phyloP scores from a whole-genome alignment of 2,888 invertebrate species.

The Ennomos quercinarius region DNA sequence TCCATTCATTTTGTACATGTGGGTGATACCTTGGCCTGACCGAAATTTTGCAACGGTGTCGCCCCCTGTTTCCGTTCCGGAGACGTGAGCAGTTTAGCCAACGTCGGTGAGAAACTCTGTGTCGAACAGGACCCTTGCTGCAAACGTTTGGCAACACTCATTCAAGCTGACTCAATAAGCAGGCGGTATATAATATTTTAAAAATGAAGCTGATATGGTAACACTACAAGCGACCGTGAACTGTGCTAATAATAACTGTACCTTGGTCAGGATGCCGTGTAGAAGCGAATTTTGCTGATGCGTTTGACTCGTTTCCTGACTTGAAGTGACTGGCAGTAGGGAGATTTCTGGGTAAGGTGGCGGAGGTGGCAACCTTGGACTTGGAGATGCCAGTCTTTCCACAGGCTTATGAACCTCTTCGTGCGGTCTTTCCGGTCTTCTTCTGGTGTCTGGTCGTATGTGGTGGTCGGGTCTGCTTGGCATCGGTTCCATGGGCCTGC shows the following conservation, averaged over 20 bases:
- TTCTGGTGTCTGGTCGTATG: slow-evolving; percentile 60
- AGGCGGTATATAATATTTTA: slow-evolving; percentile 37
- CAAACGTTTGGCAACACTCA: slow-evolving; percentile 83
- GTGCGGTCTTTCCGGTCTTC: slow-evolving; percentile 56
- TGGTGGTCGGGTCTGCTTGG: slow-evolving; percentile 67
- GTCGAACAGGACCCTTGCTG: slow-evolving; percentile 84
- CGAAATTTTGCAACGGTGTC: slow-evolving; percentile 78
- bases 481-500: slow-evolving; percentile 64
- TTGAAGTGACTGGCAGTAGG: slow-evolving; percentile 88
- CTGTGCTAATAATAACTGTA: slow-evolving; percentile 37
- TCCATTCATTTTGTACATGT: slow-evolving; percentile 55
- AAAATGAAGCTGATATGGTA: slow-evolving; percentile 36
- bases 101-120: slow-evolving; percentile 91
- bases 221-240: slow-evolving; percentile 39
- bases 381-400: slow-evolving; percentile 67
- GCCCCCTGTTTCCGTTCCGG: slow-evolving; percentile 81
- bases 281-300: slow-evolving; percentile 87
- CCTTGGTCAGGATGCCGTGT: slow-evolving; percentile 92
- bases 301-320: slow-evolving; percentile 60
- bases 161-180: slow-evolving; percentile 64
- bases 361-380: slow-evolving; percentile 84
- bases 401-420: slow-evolving; percentile 64
- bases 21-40: slow-evolving; percentile 84
- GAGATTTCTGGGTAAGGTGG: slow-evolving; percentile 93
- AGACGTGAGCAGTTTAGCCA: slow-evolving; percentile 92